Evolutionary conservation across 2,113 vertebrate genomes (phyloP).

Genomic region (Atherinomorus stipes): DNA sequence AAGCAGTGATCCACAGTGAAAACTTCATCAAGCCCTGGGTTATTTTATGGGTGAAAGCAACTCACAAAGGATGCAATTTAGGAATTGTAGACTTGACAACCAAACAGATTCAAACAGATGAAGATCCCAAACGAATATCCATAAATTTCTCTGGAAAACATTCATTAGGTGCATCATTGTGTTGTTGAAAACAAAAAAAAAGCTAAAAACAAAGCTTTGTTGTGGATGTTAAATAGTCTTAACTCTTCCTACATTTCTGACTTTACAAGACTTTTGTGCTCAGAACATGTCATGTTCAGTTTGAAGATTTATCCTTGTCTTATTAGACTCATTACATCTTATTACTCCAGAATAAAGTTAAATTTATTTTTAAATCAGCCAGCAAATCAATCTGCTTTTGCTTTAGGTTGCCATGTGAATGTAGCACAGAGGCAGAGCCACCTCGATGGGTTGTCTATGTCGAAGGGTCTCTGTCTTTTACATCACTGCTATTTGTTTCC

Average conservation of each 20-base stretch:
- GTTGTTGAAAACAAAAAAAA: background rate
- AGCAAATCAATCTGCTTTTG: too few relatives aligned
- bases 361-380: too few relatives aligned
- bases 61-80: background rate
- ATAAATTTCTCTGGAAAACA: too few relatives aligned
- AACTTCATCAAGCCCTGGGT: too few relatives aligned
- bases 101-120: background rate
- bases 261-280: too few relatives aligned
- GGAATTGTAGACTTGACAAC: background rate
- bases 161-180: background rate
- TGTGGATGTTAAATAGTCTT: background rate
- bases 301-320: too few relatives aligned
- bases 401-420: background rate
- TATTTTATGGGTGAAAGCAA: background rate
- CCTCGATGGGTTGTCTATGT: background rate
- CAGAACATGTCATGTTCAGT: too few relatives aligned
- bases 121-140: too few relatives aligned
- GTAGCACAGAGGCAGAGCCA: background rate
- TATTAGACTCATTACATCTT: too few relatives aligned
- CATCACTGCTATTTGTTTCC: constrained; percentile 9
- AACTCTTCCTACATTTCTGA: background rate
- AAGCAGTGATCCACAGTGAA: too few relatives aligned
- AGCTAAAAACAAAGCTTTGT: background rate
- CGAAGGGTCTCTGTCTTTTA: background rate
- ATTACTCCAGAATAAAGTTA: too few relatives aligned